Conservation (phyloP, 2,797 vertebrate species). For the Malurus leucopterus region DNA sequence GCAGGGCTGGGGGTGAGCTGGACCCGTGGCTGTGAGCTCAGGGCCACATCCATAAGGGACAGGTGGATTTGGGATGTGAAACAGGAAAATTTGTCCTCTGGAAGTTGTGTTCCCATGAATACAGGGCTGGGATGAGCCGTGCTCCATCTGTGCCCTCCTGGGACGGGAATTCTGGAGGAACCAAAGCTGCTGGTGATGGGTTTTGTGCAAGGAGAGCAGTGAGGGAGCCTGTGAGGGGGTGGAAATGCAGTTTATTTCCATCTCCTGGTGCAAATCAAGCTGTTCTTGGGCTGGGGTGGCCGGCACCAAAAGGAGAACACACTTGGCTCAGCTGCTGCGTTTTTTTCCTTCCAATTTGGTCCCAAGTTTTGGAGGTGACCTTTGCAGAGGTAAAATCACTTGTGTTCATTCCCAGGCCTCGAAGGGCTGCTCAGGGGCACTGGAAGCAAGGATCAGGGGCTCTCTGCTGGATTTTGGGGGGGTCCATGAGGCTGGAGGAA, state of each 20-base stretch:
- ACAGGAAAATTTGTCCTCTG: background rate
- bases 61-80: fast-evolving
- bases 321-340: background rate
- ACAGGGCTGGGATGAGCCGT: background rate
- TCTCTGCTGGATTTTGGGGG: conserved; percentile 7
- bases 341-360: background rate
- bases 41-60: background rate
- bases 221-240: background rate
- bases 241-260: background rate
- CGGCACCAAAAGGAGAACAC: background rate
- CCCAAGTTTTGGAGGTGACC: background rate
- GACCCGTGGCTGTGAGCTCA: background rate
- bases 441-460: background rate
- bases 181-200: background rate
- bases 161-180: background rate
- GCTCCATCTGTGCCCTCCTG: background rate
- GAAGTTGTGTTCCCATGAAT: background rate
- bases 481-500: background rate
- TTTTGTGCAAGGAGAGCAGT: background rate
- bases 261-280: background rate
- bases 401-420: background rate
- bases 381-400: background rate
- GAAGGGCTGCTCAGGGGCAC: background rate
- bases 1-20: background rate
- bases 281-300: background rate